A percentile compares a stretch with the other conserved stretches of the same genome.
phyloP scores from a whole-genome alignment of 2,797 vertebrate genomes.

The Chelonia mydas region DNA sequence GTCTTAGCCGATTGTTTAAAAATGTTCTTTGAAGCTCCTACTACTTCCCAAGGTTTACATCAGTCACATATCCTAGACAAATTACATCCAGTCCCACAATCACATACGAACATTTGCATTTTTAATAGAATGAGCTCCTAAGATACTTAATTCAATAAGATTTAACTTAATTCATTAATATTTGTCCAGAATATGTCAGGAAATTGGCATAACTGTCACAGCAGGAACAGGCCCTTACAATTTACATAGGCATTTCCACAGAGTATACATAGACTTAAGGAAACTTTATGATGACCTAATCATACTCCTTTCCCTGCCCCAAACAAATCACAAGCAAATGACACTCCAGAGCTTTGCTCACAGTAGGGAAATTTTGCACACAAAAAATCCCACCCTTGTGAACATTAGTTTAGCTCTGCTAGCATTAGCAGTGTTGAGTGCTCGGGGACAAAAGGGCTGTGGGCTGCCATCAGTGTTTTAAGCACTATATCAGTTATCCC shows the following conservation, averaged over 20 bases:
- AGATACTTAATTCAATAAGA: no score
- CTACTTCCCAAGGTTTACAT: no score
- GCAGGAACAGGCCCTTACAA: not conserved
- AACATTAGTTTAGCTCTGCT: not conserved
- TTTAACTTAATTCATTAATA: no score
- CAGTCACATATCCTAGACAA: no score
- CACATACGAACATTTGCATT: no score
- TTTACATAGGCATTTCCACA: not conserved
- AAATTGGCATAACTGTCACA: no score
- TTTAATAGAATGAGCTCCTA: no score
- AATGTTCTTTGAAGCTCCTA: no score
- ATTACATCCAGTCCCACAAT: no score
- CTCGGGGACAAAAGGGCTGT: not conserved
- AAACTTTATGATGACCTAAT: not conserved
- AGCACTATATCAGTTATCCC: not conserved
- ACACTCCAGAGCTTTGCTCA: rapidly evolving
- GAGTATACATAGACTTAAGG: not conserved
- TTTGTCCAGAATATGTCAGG: no score
- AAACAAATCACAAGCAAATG: not conserved
- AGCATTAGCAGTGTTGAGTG: not conserved
- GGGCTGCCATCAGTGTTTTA: not conserved
- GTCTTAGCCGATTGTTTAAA: no score
- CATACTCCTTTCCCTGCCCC: not conserved
- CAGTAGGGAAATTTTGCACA: not conserved
- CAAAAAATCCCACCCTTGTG: not conserved